Evolutionary conservation across 2,888 invertebrate species (phyloP).

Genomic region (Drosophila ochracea): DNA sequence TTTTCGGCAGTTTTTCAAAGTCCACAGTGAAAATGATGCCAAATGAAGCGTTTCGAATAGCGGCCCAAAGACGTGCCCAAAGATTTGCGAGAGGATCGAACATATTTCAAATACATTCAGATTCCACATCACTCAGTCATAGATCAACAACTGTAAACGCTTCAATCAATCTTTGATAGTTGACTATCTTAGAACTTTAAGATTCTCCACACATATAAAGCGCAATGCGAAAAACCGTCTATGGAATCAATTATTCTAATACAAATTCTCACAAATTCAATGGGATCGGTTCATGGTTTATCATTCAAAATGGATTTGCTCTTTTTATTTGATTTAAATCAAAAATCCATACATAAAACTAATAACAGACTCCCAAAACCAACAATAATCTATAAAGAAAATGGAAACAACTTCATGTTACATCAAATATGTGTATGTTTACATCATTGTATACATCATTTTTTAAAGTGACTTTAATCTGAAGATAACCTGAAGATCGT

Average conservation of each 20-base stretch:
- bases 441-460: too few relatives aligned
- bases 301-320: not conserved
- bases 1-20: conserved; percentile 36
- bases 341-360: too few relatives aligned
- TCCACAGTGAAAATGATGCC: conserved; percentile 48
- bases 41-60: conserved; percentile 63
- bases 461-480: too few relatives aligned
- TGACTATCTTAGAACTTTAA: not conserved
- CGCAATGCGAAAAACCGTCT: too few relatives aligned
- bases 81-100: conserved; percentile 28
- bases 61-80: conserved; percentile 19
- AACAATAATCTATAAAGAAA: not conserved
- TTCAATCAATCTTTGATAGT: not conserved
- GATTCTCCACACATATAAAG: not conserved
- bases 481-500: too few relatives aligned
- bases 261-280: not conserved
- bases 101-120: not conserved
- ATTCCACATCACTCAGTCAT: conserved; percentile 25
- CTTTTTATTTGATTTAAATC: too few relatives aligned
- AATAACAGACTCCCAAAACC: too few relatives aligned
- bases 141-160: conserved; percentile 12
- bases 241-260: not conserved
- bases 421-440: not conserved
- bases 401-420: not conserved
- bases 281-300: not conserved